Percentiles rank a stretch among this genome's conserved stretches.
These are phyloP conservation scores for Melanocharis versteri DNA, from an alignment of 2,113 vertebrate genomes.

Conservation along the genomic window DNA sequence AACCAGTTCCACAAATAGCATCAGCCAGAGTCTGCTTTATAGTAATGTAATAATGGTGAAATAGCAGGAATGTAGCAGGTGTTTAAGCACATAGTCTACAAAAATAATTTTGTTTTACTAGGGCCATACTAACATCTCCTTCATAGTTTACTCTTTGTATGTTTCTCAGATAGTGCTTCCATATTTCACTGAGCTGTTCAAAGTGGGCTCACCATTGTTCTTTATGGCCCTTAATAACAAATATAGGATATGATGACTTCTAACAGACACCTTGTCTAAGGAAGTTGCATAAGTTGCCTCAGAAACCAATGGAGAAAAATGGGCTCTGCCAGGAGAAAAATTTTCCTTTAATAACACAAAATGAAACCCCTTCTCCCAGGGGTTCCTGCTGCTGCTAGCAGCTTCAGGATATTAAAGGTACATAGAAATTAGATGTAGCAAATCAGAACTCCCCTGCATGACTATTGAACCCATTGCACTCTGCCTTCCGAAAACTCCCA, in stretches of 20 bases:
- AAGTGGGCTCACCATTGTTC: background rate
- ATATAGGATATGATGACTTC: background rate
- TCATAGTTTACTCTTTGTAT: background rate
- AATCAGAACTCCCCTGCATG: background rate
- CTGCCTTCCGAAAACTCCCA: background rate
- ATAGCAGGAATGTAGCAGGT: background rate
- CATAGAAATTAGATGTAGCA: background rate
- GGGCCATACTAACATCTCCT: background rate
- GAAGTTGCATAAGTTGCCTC: background rate
- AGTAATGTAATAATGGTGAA: background rate
- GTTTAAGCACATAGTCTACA: background rate
- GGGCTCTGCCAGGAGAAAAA: background rate
- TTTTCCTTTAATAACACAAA: background rate
- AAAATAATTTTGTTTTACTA: background rate
- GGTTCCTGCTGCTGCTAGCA: background rate
- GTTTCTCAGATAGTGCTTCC: background rate
- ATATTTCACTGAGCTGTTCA: background rate
- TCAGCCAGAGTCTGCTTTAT: background rate
- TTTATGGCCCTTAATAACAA: background rate
- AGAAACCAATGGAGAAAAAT: background rate
- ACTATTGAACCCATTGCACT: background rate
- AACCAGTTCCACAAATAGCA: background rate
- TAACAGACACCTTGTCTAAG: background rate
- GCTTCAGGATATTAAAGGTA: background rate
- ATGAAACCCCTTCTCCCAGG: background rate